A percentile compares a stretch with the other conserved stretches of the same genome.
Conservation (phyloP, 1,140 invertebrate genomes). For the Bacillus rossius region DNA sequence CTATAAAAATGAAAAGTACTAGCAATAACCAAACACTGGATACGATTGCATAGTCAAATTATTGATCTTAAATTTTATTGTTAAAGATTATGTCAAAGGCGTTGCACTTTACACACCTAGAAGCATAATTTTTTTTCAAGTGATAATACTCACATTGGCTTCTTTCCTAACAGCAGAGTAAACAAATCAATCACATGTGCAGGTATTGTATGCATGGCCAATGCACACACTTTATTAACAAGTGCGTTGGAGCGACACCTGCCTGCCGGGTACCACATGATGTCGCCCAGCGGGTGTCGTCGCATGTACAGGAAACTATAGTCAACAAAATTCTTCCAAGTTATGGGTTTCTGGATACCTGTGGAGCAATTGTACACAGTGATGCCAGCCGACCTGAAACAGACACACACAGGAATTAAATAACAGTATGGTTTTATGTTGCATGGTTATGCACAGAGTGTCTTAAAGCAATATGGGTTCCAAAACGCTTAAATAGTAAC, state of each 20-base stretch:
- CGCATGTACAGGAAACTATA: slow-evolving; percentile 47
- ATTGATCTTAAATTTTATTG: no score
- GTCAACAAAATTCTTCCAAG: slow-evolving; percentile 51
- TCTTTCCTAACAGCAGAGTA: slow-evolving; percentile 53
- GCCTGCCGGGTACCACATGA: slow-evolving; percentile 41
- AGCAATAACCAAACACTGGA: no score
- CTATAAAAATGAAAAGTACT: no score
- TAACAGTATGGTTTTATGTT: background rate
- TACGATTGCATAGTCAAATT: no score
- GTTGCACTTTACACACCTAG: no score
- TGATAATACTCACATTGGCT: slow-evolving; percentile 66
- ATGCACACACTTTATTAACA: slow-evolving; percentile 37
- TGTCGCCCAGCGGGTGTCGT: slow-evolving; percentile 48
- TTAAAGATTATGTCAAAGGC: no score
- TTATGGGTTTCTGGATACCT: slow-evolving; percentile 59
- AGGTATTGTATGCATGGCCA: slow-evolving; percentile 51
- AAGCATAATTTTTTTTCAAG: no score
- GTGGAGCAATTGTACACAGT: slow-evolving; percentile 63
- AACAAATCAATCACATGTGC: slow-evolving; percentile 60
- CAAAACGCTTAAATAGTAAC: no score
- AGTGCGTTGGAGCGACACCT: slow-evolving; percentile 38
- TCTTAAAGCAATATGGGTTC: no score
- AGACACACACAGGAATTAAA: slow-evolving; percentile 14
- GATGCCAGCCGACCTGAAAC: slow-evolving; percentile 38
- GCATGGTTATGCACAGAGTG: no score